Base-by-base conservation (phyloP, 2,888 invertebrate species). In the Agrotis clavis region DNA sequence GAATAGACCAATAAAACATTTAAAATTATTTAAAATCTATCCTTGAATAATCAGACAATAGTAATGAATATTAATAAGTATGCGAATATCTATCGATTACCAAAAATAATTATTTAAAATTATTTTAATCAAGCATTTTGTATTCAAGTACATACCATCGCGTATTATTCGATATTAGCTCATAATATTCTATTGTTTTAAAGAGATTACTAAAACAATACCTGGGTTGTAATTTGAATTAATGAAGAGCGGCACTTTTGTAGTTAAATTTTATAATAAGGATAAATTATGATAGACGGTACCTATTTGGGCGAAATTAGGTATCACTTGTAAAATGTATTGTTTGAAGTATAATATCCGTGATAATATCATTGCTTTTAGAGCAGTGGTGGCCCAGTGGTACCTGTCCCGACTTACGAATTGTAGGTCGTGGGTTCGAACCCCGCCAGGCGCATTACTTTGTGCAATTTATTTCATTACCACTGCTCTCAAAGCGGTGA, bases 21-120 rank as follows among this genome's bases (percentile, higher is more conserved):
- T 16, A 18, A 57, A 16, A 63, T 68, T 53, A 57, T 70, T 57
- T 35, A 35, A 41, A 50, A 2, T 9, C 0, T 14, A 54, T 1
- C 35, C 51, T 47, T 64, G 53, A 48, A 54, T 54, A 18, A 21
- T 7, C 7, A 54, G 6, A 59, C 48, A 69, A 25, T 48, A 25
- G 4, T 53, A 53, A 54, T 60, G 69, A 74, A 77, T 60, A 41
- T 77, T 0, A 21, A 75, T 74, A 25, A 25, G 18, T 50, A 45
- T 14, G 3, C 6, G 25, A 16, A 4, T 54, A 50, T 13, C 14
- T 56, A 30, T 41, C 54, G 25, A 67, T 47, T 54, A 48, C 1
- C 25, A 66, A 51, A 73, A 59, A n/a, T n/a, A 25, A 25, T 25
- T 25, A 25, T 25, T 25, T 25, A 19, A 54, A 41, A 21, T 48